phyloP scores from a whole-genome alignment of 2,888 invertebrate genomes.

The Phyllotreta striolata region DNA sequence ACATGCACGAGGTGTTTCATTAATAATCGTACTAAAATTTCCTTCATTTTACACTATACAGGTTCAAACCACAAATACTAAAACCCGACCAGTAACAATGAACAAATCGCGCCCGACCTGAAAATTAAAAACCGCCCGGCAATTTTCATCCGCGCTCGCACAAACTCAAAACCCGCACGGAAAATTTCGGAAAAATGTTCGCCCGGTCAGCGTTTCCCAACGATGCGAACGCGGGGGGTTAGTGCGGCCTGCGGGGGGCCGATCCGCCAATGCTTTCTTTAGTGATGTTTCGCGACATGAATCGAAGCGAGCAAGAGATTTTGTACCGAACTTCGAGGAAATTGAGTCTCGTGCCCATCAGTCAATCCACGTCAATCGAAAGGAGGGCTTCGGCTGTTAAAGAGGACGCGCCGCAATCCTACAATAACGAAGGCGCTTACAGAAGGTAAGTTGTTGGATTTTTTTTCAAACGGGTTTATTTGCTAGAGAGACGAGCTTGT shows the following conservation, averaged over 20 bases:
- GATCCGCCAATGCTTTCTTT: slow-evolving; percentile 60
- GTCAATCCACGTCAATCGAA: slow-evolving; percentile 40
- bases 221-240: slow-evolving; percentile 32
- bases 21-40: no score
- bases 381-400: slow-evolving; percentile 33
- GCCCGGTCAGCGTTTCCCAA: slow-evolving; percentile 13
- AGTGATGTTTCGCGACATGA: slow-evolving; percentile 65
- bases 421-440: slow-evolving; percentile 33
- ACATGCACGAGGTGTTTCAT: no score
- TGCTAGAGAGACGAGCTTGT: background rate
- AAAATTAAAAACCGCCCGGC: background rate
- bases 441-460: slow-evolving; percentile 25
- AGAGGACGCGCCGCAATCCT: slow-evolving; percentile 24
- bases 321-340: slow-evolving; percentile 70
- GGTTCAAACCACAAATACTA: no score
- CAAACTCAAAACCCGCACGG: background rate
- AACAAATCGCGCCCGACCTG: background rate
- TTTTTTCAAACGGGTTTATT: background rate
- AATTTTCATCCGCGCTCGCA: background rate
- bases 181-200: slow-evolving; percentile 13
- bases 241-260: slow-evolving; percentile 46
- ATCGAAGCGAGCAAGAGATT: slow-evolving; percentile 70
- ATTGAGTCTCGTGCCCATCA: slow-evolving; percentile 61
- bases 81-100: no score
- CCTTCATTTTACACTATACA: no score